These are phyloP conservation scores for Guaruba guarouba DNA, from an alignment of 2,113 vertebrate genomes.

Conservation along the genomic window DNA sequence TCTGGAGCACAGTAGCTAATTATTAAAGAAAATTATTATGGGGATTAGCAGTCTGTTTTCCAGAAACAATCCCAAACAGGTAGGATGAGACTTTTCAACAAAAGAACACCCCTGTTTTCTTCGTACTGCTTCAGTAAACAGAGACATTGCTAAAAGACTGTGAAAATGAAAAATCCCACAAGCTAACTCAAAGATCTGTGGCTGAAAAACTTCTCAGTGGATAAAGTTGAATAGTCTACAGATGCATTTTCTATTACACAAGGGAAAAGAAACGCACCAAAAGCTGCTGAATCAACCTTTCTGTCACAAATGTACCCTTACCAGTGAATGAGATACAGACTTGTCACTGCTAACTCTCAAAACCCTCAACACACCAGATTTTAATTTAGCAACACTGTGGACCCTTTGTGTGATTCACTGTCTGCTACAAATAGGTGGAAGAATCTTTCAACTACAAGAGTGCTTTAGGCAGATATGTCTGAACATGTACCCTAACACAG, in stretches of 20 bases:
- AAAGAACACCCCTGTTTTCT: not conserved
- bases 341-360: slow-evolving; percentile 11
- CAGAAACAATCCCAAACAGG: not conserved
- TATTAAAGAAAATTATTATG: not conserved
- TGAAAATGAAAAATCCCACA: slow-evolving; percentile 6
- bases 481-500: not conserved
- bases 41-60: not conserved
- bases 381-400: not conserved
- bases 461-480: not conserved
- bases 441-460: slow-evolving; percentile 29
- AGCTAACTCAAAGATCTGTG: not conserved
- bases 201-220: not conserved
- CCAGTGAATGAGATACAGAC: not conserved
- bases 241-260: not conserved
- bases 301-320: not conserved
- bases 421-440: slow-evolving; percentile 16
- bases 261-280: not conserved
- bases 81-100: not conserved
- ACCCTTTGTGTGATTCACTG: not conserved
- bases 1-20: not conserved
- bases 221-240: not conserved
- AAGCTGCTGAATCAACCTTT: not conserved
- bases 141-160: not conserved
- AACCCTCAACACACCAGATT: not conserved
- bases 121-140: not conserved